phyloP scores from a whole-genome alignment of 1,140 invertebrate genomes.

The Nautilus pompilius region DNA sequence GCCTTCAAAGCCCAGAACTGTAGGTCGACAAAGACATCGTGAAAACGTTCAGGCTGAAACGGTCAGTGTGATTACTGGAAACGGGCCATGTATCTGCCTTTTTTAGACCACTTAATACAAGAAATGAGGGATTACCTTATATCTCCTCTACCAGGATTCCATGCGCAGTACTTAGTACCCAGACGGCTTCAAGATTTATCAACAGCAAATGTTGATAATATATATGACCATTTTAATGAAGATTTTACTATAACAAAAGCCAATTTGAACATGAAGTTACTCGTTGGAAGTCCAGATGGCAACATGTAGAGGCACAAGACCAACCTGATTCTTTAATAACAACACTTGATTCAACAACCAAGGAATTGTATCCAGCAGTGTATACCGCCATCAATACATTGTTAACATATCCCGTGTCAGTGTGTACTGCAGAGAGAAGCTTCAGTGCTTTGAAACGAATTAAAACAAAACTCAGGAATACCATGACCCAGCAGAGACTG shows the following conservation, averaged over 20 bases:
- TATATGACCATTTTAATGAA: not conserved
- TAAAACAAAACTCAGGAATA: too few species aligned
- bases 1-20: conserved; percentile 5
- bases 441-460: too few species aligned
- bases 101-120: conserved; percentile 1
- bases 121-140: conserved; percentile 2
- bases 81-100: conserved; percentile 5
- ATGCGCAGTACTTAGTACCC: conserved; percentile 7
- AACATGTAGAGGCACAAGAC: not conserved
- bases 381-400: too few species aligned
- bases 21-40: conserved; percentile 2
- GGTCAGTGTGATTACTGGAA: conserved; percentile 3
- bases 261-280: not conserved
- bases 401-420: too few species aligned
- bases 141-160: not conserved
- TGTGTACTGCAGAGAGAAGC: too few species aligned
- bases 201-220: conserved; percentile 3
- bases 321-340: too few species aligned
- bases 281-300: conserved; percentile 1
- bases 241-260: conserved; percentile 3
- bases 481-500: too few species aligned
- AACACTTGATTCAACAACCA: too few species aligned
- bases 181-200: not conserved
- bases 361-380: too few species aligned
- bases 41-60: conserved; percentile 2